Evolutionary conservation across 2,797 vertebrate genomes (phyloP), one percentile per base, ranked within the genome.

Genomic region (Loriculus beryllinus): DNA sequence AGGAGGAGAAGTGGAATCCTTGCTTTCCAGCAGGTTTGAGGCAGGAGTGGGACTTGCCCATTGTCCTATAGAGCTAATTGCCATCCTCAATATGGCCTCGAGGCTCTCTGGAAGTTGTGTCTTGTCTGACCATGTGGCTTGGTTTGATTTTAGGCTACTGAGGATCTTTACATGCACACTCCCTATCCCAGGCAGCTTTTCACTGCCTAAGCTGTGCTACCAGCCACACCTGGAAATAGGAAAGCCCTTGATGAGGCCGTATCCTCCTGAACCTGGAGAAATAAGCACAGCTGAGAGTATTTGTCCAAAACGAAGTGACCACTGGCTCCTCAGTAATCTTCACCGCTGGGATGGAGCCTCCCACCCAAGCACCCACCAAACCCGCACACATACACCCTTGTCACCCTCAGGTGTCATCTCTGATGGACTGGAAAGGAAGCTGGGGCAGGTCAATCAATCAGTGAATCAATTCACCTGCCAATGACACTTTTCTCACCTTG

Each of bases 31-130:
- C 1, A 3, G 68, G 22, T 43, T 51, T 29, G 65, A 52, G 81
- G 83, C 77, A 68, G 77, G 9, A 51, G 25, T 0, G 0, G 82
- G 75, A 57, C 12, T 0, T 64, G 59, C 12, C 40, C 0, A 0
- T 15, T 10, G 59, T 84, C n/a, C 89, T 56, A 2, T 3, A 2
- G 49, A 14, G 42, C 28, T 70, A 14, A 48, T 8, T 20, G 20
- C 60, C 18, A 14, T 4, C 18, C 71, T 37, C 1, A 1, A 6
- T 0, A 56, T 47, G 83, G 35, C 60, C 92, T 47, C 3, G 0
- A 54, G 47, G 75, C 22, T 42, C 77, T 22, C n/a, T 40, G 71
- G 33, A 70, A 14, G 64, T 51, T 57, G 6, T 39, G 2, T 42
- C 57, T 76, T 82, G 26, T 48, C 54, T 67, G 28, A n/a, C 40